phyloP scores from a whole-genome alignment of 2,888 invertebrate genomes.

The Limnephilus auricula region DNA sequence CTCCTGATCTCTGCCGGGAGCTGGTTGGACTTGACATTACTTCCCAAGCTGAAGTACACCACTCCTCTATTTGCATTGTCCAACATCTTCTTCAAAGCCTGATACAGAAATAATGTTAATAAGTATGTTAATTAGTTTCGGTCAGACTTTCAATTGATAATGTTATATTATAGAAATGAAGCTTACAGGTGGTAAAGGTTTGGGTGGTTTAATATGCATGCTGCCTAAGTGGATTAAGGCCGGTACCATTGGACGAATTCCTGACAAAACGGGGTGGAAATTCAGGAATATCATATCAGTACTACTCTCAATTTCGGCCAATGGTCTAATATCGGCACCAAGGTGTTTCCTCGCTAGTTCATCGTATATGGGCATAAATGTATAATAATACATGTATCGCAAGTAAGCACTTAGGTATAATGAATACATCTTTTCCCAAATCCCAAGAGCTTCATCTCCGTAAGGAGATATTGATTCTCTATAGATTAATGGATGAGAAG shows the following conservation, averaged over 20 bases:
- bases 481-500: conserved; percentile 76
- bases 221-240: conserved; percentile 72
- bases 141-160: background rate
- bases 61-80: conserved; percentile 68
- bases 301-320: conserved; percentile 73
- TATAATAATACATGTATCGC: conserved; percentile 56
- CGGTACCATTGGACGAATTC: conserved; percentile 73
- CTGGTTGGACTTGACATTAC: conserved; percentile 68
- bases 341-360: conserved; percentile 65
- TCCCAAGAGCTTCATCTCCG: conserved; percentile 63
- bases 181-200: conserved; percentile 71
- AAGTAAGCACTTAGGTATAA: conserved; percentile 37
- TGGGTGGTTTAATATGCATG: conserved; percentile 73
- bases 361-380: conserved; percentile 63
- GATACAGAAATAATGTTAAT: background rate
- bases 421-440: no score
- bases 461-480: conserved; percentile 75
- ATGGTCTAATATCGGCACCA: conserved; percentile 70
- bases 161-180: conserved; percentile 37
- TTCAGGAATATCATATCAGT: conserved; percentile 74
- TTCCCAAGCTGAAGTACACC: conserved; percentile 70
- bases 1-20: conserved; percentile 67
- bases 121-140: no score
- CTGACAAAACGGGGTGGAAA: conserved; percentile 72
- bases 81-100: conserved; percentile 67